Evolutionary conservation across 2,888 invertebrate genomes (phyloP).

Genomic region (Carabus problematicus): DNA sequence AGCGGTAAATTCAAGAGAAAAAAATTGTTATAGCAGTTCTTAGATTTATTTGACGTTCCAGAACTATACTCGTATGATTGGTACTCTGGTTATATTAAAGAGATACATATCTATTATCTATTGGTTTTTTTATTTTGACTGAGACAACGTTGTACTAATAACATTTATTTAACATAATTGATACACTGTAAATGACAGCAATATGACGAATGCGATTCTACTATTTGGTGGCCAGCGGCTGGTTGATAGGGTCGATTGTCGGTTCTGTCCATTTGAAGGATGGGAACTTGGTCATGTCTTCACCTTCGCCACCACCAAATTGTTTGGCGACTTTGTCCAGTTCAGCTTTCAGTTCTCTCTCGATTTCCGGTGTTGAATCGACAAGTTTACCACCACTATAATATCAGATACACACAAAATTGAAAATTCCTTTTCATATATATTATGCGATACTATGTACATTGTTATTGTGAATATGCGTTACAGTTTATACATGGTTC

Average conservation of each 20-base stretch:
- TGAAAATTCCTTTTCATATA: conserved; percentile 28
- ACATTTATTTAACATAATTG: too few relatives aligned
- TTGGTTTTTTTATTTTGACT: too few relatives aligned
- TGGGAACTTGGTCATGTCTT: conserved; percentile 91
- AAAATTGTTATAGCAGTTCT: too few relatives aligned
- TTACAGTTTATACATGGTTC: conserved; percentile 37
- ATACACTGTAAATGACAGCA: too few relatives aligned
- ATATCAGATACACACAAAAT: too few relatives aligned
- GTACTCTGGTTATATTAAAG: too few relatives aligned
- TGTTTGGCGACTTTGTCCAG: conserved; percentile 81
- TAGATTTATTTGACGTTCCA: too few relatives aligned
- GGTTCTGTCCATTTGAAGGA: conserved; percentile 68
- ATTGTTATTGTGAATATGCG: background rate
- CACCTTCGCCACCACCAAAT: conserved; percentile 76
- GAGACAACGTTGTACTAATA: too few relatives aligned
- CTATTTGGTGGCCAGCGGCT: conserved; percentile 62
- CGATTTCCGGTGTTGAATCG: conserved; percentile 78
- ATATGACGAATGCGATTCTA: too few relatives aligned
- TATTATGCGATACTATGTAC: background rate
- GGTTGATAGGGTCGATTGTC: conserved; percentile 64
- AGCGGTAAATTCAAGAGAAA: too few relatives aligned
- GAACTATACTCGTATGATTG: too few relatives aligned
- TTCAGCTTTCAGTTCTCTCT: conserved; percentile 78
- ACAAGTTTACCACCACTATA: conserved; percentile 83
- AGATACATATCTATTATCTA: too few relatives aligned